Evolutionary conservation across 2,888 invertebrate species (phyloP).

Genomic region (Falcaria lacertinaria): DNA sequence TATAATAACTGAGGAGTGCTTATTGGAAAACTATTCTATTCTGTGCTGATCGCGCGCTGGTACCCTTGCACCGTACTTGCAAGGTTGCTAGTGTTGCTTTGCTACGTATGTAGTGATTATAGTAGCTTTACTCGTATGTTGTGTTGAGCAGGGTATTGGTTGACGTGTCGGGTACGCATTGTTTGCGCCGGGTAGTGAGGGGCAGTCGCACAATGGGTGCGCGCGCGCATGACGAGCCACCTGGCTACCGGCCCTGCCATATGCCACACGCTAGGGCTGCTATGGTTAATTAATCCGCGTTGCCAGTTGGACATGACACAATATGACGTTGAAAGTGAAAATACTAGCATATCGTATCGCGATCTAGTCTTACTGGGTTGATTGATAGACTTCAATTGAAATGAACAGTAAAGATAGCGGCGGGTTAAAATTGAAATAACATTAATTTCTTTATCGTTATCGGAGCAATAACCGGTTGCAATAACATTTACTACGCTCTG

Average conservation of each 20-base stretch:
- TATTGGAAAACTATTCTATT: no score
- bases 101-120: conserved; percentile 20
- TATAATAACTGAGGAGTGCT: no score
- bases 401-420: no score
- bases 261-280: conserved; percentile 49
- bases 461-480: no score
- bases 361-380: no score
- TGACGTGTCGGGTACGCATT: conserved; percentile 49
- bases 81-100: conserved; percentile 24
- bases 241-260: conserved; percentile 76
- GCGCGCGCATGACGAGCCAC: conserved; percentile 76
- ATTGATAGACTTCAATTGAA: no score
- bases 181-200: conserved; percentile 26
- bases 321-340: background rate
- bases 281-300: conserved; percentile 6
- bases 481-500: no score
- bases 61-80: no score
- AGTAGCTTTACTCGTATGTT: conserved; percentile 20
- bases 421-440: no score
- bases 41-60: no score
- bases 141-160: conserved; percentile 57
- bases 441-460: no score
- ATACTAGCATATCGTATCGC: background rate
- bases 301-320: background rate
- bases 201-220: conserved; percentile 64